These are phyloP conservation scores for western clawed frog (Xenopus tropicalis) DNA, from an alignment of 2,113 vertebrate genomes.

Conservation along the genomic window DNA sequence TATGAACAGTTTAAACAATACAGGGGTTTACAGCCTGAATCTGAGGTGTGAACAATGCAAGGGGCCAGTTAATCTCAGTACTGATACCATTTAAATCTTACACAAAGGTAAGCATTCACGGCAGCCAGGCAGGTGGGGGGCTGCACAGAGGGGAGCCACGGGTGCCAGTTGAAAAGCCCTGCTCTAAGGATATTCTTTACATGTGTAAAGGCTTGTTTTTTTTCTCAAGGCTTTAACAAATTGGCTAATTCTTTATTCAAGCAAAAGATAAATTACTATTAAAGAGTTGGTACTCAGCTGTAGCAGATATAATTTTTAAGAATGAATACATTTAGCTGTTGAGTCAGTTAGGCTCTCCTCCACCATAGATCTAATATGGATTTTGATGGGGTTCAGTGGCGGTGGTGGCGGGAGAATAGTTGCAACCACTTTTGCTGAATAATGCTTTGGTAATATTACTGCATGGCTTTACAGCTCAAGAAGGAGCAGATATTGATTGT, in stretches of 20 bases:
- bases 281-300: background rate
- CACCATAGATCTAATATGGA: constrained; percentile 34
- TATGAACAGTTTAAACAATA: too few relatives aligned
- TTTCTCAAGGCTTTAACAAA: background rate
- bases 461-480: background rate
- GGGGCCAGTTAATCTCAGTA: too few relatives aligned
- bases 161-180: too few relatives aligned
- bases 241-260: background rate
- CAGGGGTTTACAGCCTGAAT: too few relatives aligned
- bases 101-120: too few relatives aligned
- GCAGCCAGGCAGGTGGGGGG: too few relatives aligned
- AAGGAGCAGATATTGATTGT: constrained; percentile 17
- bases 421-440: constrained; percentile 26
- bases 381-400: constrained; percentile 9
- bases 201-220: background rate
- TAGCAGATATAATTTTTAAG: constrained; percentile 10
- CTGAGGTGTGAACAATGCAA: too few relatives aligned
- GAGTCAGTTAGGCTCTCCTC: constrained; percentile 15
- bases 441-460: constrained; percentile 20
- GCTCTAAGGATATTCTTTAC: background rate
- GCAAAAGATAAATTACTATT: constrained; percentile 13
- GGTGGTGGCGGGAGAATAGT: background rate
- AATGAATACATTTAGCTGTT: constrained; percentile 14
- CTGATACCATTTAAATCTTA: too few relatives aligned
- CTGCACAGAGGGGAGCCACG: too few relatives aligned